A percentile compares a stretch with the other conserved stretches of the same genome.
Conservation (phyloP, 2,113 vertebrate species). For the Numida meleagris region DNA sequence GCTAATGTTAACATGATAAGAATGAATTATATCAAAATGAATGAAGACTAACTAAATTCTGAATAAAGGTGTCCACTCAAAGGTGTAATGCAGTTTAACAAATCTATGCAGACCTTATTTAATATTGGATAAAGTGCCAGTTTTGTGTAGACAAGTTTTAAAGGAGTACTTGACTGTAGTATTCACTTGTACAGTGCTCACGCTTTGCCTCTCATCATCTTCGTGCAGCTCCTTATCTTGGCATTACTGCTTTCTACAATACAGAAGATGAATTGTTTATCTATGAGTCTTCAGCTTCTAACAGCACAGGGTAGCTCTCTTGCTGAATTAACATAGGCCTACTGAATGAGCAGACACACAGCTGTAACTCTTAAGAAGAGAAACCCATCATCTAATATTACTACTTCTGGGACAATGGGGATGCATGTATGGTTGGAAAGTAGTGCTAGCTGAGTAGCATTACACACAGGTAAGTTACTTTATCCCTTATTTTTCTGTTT, state of each 20-base stretch:
- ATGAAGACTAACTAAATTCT: neutral
- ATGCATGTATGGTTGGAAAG: neutral
- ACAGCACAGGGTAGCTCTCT: neutral
- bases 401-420: neutral
- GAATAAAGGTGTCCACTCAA: neutral
- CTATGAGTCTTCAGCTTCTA: neutral
- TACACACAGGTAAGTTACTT: neutral
- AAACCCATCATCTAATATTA: neutral
- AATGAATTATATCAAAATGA: neutral
- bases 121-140: neutral
- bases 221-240: neutral
- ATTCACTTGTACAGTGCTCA: neutral
- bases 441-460: neutral
- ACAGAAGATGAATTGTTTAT: neutral
- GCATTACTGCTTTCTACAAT: neutral
- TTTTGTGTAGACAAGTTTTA: neutral
- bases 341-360: neutral
- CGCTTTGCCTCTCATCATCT: neutral
- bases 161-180: neutral
- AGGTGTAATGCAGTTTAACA: neutral
- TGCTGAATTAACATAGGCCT: neutral
- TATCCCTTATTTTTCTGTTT: neutral
- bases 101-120: neutral
- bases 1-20: conserved; percentile 22
- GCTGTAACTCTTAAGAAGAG: neutral